Base-by-base conservation (phyloP, 1,140 invertebrate genomes). In the Drosophila teissieri region DNA sequence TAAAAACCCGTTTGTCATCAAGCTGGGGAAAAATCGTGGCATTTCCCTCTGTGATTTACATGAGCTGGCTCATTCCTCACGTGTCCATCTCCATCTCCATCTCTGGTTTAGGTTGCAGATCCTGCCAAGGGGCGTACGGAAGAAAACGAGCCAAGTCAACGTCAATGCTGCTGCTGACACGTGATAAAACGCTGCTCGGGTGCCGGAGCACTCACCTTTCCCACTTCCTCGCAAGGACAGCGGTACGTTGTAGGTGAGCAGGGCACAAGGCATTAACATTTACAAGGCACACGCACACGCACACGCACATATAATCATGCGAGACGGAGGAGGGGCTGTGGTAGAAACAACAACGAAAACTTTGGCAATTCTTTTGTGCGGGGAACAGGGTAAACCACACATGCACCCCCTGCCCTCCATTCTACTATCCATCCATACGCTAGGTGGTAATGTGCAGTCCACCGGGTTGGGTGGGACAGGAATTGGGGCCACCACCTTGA, bases 181-280 rank as follows among this genome's bases (percentile, higher is more conserved):
- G 84, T 88, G 84, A 88, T 88, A 84, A 88, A 88, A 83, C 85
- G 84, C 84, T 89, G 73, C 55, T 81, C 53, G 84, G 45, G 58
- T 64, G 57, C 80, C 17, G 44, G 31, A 48, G 54, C 40, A 22
- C 36, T 22, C 54, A 64, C 48, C 14, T 36, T 34, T 8, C 14
- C 22, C 15, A 22, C 49, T 49, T 37, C 17, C 22, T 42, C 17
- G 27, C 8, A 17, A n/a, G 63, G 57, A 19, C 39, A 63, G 70
- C 54, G 80, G 60, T 68, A 78, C 83, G 74, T 68, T 74, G 60
- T 67, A 85, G 83, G 82, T 85, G 83, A 85, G 77, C 55, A 88
- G 74, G 80, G 84, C 80, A 88, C 58, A 55, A 65, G 84, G 84
- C 84, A 89, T 88, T 88, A 88, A 88, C 83, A 88, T 88, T 88